Percentiles rank a stretch among this genome's conserved stretches.
Conservation (phyloP, 2,113 vertebrate species). For the Xiphophorus couchianus region DNA sequence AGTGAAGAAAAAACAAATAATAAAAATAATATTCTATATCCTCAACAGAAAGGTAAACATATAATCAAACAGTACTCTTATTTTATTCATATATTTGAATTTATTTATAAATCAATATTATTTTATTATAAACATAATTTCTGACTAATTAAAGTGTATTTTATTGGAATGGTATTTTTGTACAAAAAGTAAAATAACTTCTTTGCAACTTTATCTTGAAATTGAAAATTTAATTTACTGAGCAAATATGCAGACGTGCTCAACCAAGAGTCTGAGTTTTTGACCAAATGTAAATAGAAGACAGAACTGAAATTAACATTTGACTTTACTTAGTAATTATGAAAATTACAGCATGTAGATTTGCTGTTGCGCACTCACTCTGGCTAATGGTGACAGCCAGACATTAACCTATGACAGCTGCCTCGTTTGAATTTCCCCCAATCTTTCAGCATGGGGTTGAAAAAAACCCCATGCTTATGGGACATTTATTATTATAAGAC, state of each 20-base stretch:
- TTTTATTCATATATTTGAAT: no score
- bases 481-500: not conserved
- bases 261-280: not conserved
- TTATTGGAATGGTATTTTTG: no score
- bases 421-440: slow-evolving; percentile 1
- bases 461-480: not conserved
- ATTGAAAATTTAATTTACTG: not conserved
- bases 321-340: slow-evolving; percentile 1
- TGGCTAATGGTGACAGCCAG: slow-evolving; percentile 1
- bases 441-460: not conserved
- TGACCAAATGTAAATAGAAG: not conserved
- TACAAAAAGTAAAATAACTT: not conserved
- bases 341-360: not conserved
- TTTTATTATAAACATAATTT: no score
- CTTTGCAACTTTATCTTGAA: not conserved
- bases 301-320: not conserved
- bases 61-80: no score
- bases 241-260: not conserved
- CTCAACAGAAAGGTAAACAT: no score
- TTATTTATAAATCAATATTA: no score
- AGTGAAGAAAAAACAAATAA: no score
- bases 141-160: no score
- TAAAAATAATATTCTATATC: no score
- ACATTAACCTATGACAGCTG: slow-evolving; percentile 20
- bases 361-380: not conserved